phyloP scores from a whole-genome alignment of 2,888 invertebrate genomes.

The Nemotelus pantherinus region DNA sequence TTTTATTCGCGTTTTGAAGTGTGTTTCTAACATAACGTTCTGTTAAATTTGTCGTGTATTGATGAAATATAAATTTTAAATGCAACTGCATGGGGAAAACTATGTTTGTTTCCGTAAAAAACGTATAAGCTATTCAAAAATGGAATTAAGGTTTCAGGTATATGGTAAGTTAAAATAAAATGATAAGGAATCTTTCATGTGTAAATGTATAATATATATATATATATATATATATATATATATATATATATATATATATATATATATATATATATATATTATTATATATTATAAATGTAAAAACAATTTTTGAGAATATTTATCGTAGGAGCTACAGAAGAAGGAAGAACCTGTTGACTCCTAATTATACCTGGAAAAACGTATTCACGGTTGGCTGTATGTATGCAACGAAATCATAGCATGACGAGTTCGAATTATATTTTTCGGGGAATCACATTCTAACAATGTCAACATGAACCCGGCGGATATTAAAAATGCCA shows the following conservation, averaged over 20 bases:
- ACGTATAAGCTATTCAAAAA: too few species aligned
- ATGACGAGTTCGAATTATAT: neutral
- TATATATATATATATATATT: too few species aligned
- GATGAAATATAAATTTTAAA: slow-evolving; percentile 27
- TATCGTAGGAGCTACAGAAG: neutral
- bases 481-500: too few species aligned
- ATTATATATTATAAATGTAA: too few species aligned
- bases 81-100: neutral
- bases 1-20: slow-evolving; percentile 51
- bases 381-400: too few species aligned
- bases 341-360: neutral
- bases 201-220: too few species aligned
- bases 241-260: too few species aligned
- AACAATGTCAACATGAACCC: neutral
- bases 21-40: slow-evolving; percentile 51
- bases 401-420: too few species aligned
- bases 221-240: too few species aligned
- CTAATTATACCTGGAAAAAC: too few species aligned
- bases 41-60: slow-evolving; percentile 49
- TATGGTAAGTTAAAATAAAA: neutral
- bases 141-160: neutral
- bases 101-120: too few species aligned
- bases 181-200: neutral
- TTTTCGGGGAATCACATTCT: neutral
- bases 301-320: neutral